These are phyloP conservation scores for Acleris laterana DNA, from an alignment of 2,888 invertebrate genomes.

Conservation along the genomic window DNA sequence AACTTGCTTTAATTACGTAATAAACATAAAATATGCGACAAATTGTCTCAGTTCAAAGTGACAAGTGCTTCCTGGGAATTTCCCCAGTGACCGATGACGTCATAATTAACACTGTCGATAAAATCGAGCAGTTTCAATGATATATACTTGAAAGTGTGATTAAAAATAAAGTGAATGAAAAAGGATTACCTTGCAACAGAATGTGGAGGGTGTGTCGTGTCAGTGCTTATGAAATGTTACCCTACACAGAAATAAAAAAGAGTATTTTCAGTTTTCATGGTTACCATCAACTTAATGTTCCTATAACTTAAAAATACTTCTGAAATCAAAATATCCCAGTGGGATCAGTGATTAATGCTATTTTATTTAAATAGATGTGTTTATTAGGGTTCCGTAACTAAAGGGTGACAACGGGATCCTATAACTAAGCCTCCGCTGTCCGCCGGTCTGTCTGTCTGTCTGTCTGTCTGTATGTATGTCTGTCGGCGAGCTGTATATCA, in stretches of 20 bases:
- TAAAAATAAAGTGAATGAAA: constrained; percentile 4
- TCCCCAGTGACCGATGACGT: constrained; percentile 3
- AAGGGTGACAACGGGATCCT: background rate
- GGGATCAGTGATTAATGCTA: no score
- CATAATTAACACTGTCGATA: constrained; percentile 5
- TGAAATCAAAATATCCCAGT: no score
- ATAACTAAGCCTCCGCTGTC: background rate
- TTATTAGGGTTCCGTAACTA: background rate
- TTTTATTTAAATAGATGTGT: background rate
- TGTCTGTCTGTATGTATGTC: no score
- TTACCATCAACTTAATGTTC: no score
- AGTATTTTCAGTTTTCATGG: no score
- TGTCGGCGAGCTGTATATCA: background rate
- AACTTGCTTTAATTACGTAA: background rate
- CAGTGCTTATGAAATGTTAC: no score
- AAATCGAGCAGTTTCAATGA: constrained; percentile 18
- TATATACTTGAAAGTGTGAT: constrained; percentile 14
- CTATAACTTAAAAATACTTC: no score
- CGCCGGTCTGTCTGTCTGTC: background rate
- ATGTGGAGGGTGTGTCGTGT: background rate
- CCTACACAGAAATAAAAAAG: background rate
- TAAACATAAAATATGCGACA: background rate
- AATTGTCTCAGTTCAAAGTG: constrained; percentile 26
- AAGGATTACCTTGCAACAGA: constrained; percentile 5
- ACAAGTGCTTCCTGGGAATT: constrained; percentile 19